Evolutionary conservation across 2,113 vertebrate genomes (phyloP).

Genomic region (Thomomys bottae): DNA sequence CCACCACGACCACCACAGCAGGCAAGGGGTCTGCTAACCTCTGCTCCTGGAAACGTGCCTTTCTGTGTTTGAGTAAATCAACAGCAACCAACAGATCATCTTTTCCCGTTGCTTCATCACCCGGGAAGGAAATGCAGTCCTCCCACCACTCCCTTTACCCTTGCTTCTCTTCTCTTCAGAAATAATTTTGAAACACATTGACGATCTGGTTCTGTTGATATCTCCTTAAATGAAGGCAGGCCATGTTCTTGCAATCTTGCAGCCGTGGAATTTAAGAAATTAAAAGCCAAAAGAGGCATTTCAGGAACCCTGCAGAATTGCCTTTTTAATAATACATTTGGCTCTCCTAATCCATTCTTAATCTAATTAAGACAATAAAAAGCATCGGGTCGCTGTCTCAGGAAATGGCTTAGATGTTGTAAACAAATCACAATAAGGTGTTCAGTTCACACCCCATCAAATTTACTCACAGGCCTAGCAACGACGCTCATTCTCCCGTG

Average conservation of each 20-base stretch:
- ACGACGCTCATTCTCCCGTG: slow-evolving; percentile 53
- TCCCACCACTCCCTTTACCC: background rate
- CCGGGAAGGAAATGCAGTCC: background rate
- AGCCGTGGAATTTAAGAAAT: slow-evolving; percentile 60
- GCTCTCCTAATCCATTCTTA: slow-evolving; percentile 71
- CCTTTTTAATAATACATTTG: slow-evolving; percentile 70
- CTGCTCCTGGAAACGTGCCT: background rate
- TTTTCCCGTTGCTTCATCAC: background rate
- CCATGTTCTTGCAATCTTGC: slow-evolving; percentile 2
- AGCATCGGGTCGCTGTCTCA: slow-evolving; percentile 56
- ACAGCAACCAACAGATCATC: background rate
- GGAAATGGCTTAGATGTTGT: slow-evolving; percentile 61
- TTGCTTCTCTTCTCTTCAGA: slow-evolving; percentile 31
- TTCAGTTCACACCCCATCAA: slow-evolving; percentile 72
- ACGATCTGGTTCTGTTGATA: slow-evolving; percentile 54
- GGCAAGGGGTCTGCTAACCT: background rate
- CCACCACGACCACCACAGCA: no score
- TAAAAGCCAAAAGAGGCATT: slow-evolving; percentile 61
- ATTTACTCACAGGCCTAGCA: slow-evolving; percentile 64
- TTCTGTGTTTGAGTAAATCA: background rate
- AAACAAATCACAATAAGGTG: slow-evolving; percentile 64
- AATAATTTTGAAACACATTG: slow-evolving; percentile 51
- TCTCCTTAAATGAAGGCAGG: slow-evolving; percentile 45
- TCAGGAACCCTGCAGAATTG: slow-evolving; percentile 68
- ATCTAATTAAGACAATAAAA: slow-evolving; percentile 77